phyloP scores from a whole-genome alignment of 2,888 invertebrate species.

The Gerris lacustris region DNA sequence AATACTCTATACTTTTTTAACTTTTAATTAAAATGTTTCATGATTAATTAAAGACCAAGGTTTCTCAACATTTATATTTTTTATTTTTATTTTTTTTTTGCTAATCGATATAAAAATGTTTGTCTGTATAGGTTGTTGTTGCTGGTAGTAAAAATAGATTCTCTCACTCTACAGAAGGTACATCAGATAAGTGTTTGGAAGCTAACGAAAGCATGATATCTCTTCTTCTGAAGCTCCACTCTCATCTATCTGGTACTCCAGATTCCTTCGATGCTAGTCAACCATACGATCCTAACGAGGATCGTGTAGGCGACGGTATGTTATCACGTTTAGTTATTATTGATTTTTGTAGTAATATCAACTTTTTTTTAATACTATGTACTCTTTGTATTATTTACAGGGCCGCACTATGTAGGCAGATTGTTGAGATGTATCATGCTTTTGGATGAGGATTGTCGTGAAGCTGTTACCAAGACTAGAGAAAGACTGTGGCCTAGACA shows the following conservation, averaged over 20 bases:
- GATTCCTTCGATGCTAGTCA: constrained; percentile 51
- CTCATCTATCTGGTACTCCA: constrained; percentile 68
- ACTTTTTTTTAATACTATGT: not conserved
- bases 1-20: too few relatives aligned
- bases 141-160: not conserved
- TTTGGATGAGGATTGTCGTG: constrained; percentile 56
- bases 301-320: constrained; percentile 26
- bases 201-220: constrained; percentile 84
- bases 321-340: not conserved
- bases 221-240: constrained; percentile 75
- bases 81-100: too few relatives aligned
- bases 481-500: constrained; percentile 68
- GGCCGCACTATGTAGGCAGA: constrained; percentile 72
- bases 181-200: constrained; percentile 28
- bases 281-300: constrained; percentile 22
- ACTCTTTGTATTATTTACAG: not conserved
- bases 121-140: not conserved
- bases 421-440: constrained; percentile 62
- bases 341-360: not conserved
- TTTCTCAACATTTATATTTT: too few relatives aligned
- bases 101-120: too few relatives aligned
- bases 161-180: not conserved
- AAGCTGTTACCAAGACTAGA: constrained; percentile 56
- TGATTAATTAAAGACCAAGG: too few relatives aligned
- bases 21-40: too few relatives aligned